Base-by-base conservation (phyloP, 2,888 invertebrate species). In the Cheilosia variabilis region DNA sequence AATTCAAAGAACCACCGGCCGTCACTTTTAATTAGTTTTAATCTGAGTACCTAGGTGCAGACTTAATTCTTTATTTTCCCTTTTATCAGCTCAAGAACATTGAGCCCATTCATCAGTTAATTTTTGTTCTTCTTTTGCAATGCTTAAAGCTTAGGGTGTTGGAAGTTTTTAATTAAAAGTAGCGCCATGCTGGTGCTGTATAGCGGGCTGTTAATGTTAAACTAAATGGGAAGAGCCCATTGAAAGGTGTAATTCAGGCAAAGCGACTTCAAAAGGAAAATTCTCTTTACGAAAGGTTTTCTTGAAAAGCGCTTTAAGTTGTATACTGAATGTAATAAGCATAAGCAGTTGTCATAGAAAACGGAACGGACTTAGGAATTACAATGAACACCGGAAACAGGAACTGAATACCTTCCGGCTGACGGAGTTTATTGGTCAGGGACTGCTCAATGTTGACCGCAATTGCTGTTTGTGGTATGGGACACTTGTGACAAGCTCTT, bases 1-100 rank as follows among this genome's bases (percentile, higher is more conserved):
- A 58, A 19, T 57, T 58, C 57, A 19, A 69, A 58, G 69, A 19
- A 57, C 17, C 19, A 17, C 41, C 45, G n/a, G 15, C 7, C 45
- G 45, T 57, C 47, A 31, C 31, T 69, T 69, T 69, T 69, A 69
- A 69, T 69, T 69, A 69, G 69, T 69, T 69, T 69, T 69, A 69
- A 69, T 69, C 69, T 22, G 34, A 69, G 47, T 34, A 27, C 27
- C 5, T 27, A 31, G 45, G 19, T 43, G 66, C 41, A 13, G 37
- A 37, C 13, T 65, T 65, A 37, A 65, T 66, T 66, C 43, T 57
- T 47, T 57, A 69, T 69, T 69, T 69, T 69, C 47, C 45, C 57
- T 58, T 45, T 47, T 58, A 58, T 69, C 31, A 69, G 34, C 15
- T 34, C 31, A 47, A 47, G 43, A 6, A 6, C 41, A n/a, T n/a